These are phyloP conservation scores for Serripes groenlandicus DNA, from an alignment of 2,888 invertebrate species.

Conservation along the genomic window DNA sequence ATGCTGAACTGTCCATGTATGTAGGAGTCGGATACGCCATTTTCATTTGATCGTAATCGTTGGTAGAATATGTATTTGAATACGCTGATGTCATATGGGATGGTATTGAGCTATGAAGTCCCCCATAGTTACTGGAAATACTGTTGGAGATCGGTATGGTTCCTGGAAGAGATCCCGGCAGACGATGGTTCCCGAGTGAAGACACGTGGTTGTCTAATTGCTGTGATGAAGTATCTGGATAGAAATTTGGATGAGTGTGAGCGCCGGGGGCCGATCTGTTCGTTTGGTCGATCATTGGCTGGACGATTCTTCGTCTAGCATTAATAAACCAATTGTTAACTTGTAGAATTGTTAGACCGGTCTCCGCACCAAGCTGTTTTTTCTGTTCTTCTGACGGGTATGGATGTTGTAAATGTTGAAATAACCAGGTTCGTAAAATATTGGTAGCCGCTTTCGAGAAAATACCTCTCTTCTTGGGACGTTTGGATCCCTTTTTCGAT, in stretches of 20 bases:
- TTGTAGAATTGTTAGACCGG: constrained; percentile 68
- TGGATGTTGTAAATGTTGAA: constrained; percentile 68
- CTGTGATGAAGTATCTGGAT: constrained; percentile 52
- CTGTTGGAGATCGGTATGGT: constrained; percentile 38
- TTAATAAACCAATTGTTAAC: constrained; percentile 72
- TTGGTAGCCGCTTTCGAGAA: constrained; percentile 70
- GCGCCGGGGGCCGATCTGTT: constrained; percentile 65
- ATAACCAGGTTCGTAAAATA: constrained; percentile 67
- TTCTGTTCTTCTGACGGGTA: constrained; percentile 71
- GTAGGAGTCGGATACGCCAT: constrained; percentile 61
- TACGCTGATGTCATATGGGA: constrained; percentile 48
- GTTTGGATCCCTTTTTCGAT: constrained; percentile 54
- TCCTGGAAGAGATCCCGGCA: constrained; percentile 44
- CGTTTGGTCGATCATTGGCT: constrained; percentile 72
- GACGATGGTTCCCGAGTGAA: constrained; percentile 30
- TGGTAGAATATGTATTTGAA: constrained; percentile 29
- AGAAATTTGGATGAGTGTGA: constrained; percentile 60
- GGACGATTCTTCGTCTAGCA: constrained; percentile 67
- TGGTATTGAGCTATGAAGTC: constrained; percentile 42
- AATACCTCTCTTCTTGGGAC: constrained; percentile 66
- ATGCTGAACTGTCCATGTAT: constrained; percentile 61
- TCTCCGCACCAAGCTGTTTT: constrained; percentile 66
- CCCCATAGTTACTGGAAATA: constrained; percentile 41
- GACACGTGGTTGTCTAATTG: constrained; percentile 47
- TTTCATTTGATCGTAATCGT: constrained; percentile 67